Conservation (phyloP, 2,888 invertebrate genomes). For the Ophioninae sp. region DNA sequence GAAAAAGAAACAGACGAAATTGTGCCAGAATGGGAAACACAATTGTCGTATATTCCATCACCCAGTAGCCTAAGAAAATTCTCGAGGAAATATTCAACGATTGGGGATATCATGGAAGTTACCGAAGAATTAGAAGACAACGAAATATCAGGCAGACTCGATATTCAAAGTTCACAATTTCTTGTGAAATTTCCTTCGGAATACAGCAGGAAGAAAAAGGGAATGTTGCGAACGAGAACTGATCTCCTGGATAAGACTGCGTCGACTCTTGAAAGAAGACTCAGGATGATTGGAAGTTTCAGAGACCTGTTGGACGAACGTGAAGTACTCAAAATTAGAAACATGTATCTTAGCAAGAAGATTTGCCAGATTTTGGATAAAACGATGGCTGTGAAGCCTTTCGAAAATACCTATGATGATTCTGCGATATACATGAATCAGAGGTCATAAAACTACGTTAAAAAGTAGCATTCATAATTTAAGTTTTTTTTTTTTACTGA, state of each 20-base stretch:
- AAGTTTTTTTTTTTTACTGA: not conserved
- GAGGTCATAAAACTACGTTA: constrained; percentile 28
- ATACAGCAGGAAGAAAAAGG: not conserved
- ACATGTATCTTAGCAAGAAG: constrained; percentile 66
- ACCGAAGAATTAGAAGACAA: constrained; percentile 42
- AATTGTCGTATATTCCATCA: not conserved
- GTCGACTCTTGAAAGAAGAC: constrained; percentile 53
- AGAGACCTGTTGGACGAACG: constrained; percentile 58
- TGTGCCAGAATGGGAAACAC: not conserved
- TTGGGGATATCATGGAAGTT: constrained; percentile 35
- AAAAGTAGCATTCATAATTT: not conserved
- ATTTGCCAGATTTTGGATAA: constrained; percentile 61
- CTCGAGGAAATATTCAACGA: constrained; percentile 12
- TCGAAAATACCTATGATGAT: constrained; percentile 62
- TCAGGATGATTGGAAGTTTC: constrained; percentile 54
- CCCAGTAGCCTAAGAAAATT: constrained; percentile 18
- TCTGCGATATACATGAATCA: constrained; percentile 48
- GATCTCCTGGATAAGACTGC: constrained; percentile 27
- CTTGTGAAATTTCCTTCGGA: constrained; percentile 9
- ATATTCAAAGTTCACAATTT: constrained; percentile 7
- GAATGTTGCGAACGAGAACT: constrained; percentile 19
- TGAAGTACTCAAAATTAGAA: constrained; percentile 55
- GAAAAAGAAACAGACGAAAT: constrained; percentile 10
- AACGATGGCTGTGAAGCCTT: constrained; percentile 44
- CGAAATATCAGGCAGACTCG: constrained; percentile 2